A percentile compares a stretch with the other conserved stretches of the same genome.
phyloP scores from a whole-genome alignment of 2,797 vertebrate species.

The Sebastes nivosus region DNA sequence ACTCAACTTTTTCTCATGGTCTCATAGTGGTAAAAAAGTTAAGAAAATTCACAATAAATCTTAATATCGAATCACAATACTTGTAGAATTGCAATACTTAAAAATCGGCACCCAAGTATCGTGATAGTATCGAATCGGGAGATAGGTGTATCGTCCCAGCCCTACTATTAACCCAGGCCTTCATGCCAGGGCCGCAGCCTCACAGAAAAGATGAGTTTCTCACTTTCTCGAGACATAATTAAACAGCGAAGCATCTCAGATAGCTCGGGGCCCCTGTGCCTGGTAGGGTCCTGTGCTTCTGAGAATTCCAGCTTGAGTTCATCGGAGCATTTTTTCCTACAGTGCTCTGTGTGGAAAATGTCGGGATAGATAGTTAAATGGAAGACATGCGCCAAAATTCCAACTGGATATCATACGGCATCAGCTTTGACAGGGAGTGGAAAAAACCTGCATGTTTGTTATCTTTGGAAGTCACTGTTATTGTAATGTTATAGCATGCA shows the following conservation, averaged over 20 bases:
- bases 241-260: neutral
- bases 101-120: too few species aligned
- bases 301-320: constrained; percentile 43
- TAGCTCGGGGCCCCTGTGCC: neutral
- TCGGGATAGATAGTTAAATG: constrained; percentile 48
- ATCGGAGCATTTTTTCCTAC: constrained; percentile 24
- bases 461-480: constrained; percentile 44
- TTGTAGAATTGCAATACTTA: too few species aligned
- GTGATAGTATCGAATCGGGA: too few species aligned
- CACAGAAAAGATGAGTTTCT: constrained; percentile 2
- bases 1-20: too few species aligned
- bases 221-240: constrained; percentile 4
- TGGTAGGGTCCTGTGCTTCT: constrained; percentile 32
- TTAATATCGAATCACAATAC: too few species aligned
- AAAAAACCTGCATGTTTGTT: constrained; percentile 59
- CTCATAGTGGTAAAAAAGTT: too few species aligned
- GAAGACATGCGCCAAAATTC: constrained; percentile 61
- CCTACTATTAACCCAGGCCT: neutral
- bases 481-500: constrained; percentile 51
- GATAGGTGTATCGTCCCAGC: too few species aligned
- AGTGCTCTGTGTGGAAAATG: constrained; percentile 61
- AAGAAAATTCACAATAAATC: too few species aligned
- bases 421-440: constrained; percentile 36
- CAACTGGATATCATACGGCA: constrained; percentile 46
- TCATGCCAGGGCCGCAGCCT: neutral